Conservation (phyloP, 2,113 vertebrate species). For the Haemorhous mexicanus region DNA sequence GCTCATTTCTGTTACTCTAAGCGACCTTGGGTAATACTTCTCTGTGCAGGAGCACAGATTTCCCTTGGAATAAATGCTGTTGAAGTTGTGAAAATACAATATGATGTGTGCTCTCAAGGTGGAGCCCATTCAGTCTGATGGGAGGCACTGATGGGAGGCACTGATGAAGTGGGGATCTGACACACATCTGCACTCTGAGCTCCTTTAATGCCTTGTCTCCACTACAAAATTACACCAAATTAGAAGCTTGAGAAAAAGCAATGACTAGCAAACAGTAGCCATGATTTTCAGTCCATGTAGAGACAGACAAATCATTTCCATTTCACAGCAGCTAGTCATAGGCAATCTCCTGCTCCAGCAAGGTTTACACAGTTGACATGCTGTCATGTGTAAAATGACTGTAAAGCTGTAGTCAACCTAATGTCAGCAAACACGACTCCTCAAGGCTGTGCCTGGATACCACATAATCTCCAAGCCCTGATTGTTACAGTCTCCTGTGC, state of each 20-base stretch:
- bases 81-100: neutral
- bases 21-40: neutral
- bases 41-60: neutral
- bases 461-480: neutral
- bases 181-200: neutral
- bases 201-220: neutral
- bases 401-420: neutral
- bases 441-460: conserved; percentile 16
- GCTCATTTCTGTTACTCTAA: neutral
- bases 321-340: conserved; percentile 26
- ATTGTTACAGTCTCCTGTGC: neutral
- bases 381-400: conserved; percentile 47
- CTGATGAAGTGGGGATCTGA: neutral
- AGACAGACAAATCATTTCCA: conserved; percentile 21
- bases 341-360: neutral
- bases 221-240: neutral
- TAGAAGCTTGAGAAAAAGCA: neutral
- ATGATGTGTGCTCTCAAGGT: neutral
- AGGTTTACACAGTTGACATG: conserved; percentile 11
- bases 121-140: neutral
- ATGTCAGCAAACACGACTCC: conserved; percentile 38
- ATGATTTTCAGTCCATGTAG: neutral
- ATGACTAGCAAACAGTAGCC: neutral
- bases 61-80: neutral
- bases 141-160: neutral